Evolutionary conservation across 2,797 vertebrate species (phyloP).

Genomic region (Siniperca obscura): DNA sequence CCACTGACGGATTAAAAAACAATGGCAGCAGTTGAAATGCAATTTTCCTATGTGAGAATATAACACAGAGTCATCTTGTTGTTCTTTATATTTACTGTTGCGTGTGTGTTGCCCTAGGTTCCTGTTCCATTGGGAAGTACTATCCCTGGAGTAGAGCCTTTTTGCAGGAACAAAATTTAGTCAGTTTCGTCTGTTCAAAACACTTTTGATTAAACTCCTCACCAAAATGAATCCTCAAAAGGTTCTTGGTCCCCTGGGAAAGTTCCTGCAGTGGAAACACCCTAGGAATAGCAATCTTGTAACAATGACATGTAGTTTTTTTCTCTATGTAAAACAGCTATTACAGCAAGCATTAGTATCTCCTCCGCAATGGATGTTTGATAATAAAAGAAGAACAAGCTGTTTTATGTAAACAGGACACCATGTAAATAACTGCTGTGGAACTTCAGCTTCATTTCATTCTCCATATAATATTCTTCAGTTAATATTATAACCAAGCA

Average conservation of each 20-base stretch:
- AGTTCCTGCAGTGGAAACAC: constrained; percentile 5
- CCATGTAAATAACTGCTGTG: constrained; percentile 16
- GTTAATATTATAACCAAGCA: not conserved
- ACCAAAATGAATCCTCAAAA: not conserved
- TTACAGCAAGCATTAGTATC: constrained; percentile 6
- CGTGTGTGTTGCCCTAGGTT: not conserved
- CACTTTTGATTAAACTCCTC: not conserved
- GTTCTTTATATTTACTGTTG: too few relatives aligned
- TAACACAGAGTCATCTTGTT: too few relatives aligned
- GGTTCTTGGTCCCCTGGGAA: not conserved
- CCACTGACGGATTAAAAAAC: too few relatives aligned
- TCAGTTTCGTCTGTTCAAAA: not conserved
- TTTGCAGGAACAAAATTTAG: constrained; percentile 1
- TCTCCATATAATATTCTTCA: too few relatives aligned
- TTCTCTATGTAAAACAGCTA: constrained; percentile 19
- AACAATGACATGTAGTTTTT: not conserved
- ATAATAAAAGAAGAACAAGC: constrained; percentile 8
- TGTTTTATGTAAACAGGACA: not conserved
- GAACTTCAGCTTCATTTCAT: constrained; percentile 1
- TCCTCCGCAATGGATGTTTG: not conserved
- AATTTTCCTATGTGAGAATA: too few relatives aligned
- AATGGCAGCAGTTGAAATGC: too few relatives aligned
- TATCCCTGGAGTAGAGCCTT: not conserved
- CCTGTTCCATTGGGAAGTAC: not conserved
- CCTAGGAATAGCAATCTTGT: not conserved